Percentiles rank a stretch among this genome's conserved stretches.
phyloP scores from a whole-genome alignment of 2,888 invertebrate genomes.

The Peribatodes rhomboidaria region DNA sequence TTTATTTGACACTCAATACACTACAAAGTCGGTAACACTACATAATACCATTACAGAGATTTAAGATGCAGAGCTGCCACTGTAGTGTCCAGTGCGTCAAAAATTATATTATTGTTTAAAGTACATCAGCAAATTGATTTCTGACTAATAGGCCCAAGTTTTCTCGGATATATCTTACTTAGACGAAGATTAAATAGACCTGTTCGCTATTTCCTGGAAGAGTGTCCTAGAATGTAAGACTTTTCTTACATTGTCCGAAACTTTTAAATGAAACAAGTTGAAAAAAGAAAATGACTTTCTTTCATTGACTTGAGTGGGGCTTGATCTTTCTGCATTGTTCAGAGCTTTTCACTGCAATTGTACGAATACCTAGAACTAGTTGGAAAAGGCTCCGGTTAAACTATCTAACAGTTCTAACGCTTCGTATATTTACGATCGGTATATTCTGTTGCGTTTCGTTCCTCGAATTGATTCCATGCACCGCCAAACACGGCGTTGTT shows the following conservation, averaged over 20 bases:
- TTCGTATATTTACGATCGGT: constrained; percentile 28
- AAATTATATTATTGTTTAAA: too few relatives aligned
- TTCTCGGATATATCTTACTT: constrained; percentile 1
- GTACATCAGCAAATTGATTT: too few relatives aligned
- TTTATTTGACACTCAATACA: too few relatives aligned
- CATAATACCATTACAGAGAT: too few relatives aligned
- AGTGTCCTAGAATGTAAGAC: neutral
- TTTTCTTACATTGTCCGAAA: neutral
- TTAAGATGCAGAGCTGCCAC: too few relatives aligned
- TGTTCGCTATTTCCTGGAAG: neutral
- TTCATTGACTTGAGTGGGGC: neutral
- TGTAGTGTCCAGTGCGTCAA: too few relatives aligned
- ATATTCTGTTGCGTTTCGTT: constrained; percentile 23
- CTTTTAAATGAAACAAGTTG: neutral
- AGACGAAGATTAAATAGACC: neutral
- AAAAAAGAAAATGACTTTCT: too few relatives aligned
- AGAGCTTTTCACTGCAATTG: neutral
- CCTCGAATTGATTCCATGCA: constrained; percentile 31
- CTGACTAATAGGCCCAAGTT: too few relatives aligned
- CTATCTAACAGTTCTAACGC: constrained; percentile 24
- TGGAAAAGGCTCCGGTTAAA: constrained; percentile 20
- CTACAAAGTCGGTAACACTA: too few relatives aligned
- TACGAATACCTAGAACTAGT: constrained; percentile 3
- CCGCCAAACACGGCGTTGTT: constrained; percentile 13
- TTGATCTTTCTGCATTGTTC: neutral